Evolutionary conservation across 2,888 invertebrate species (phyloP).

Genomic region (Heteromurus nitidus): DNA sequence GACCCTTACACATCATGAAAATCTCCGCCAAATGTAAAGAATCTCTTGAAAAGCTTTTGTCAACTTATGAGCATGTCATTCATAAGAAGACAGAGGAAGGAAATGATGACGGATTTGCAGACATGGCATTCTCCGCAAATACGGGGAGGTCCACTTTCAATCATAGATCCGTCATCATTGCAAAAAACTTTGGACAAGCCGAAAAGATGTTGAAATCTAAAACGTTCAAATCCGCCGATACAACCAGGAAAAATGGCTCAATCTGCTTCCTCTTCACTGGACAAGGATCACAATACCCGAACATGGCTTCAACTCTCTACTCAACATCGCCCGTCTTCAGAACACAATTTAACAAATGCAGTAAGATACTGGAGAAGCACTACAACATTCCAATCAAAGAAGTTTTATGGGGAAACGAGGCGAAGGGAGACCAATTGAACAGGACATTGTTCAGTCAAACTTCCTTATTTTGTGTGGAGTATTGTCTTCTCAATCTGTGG

Average conservation of each 20-base stretch:
- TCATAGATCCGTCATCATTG: constrained; percentile 41
- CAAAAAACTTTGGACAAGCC: constrained; percentile 14
- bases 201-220: neutral
- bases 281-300: no score
- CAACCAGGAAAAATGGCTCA: constrained; percentile 18
- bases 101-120: neutral
- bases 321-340: constrained; percentile 38
- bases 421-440: neutral
- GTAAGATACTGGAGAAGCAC: neutral
- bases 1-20: constrained; percentile 53
- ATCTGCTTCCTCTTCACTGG: constrained; percentile 60
- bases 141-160: constrained; percentile 47
- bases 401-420: constrained; percentile 23
- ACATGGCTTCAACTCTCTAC: constrained; percentile 49
- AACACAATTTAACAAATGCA: constrained; percentile 38
- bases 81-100: no score
- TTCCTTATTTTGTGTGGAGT: constrained; percentile 58
- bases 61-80: neutral
- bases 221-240: neutral
- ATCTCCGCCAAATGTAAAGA: constrained; percentile 51
- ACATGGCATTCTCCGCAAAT: constrained; percentile 28
- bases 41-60: constrained; percentile 29
- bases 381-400: constrained; percentile 15
- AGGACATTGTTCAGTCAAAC: constrained; percentile 57
- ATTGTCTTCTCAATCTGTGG: constrained; percentile 41